Evolutionary conservation across 2,797 vertebrate species (phyloP), one percentile per base, ranked within the genome.

Genomic region (Darevskia nairensis): DNA sequence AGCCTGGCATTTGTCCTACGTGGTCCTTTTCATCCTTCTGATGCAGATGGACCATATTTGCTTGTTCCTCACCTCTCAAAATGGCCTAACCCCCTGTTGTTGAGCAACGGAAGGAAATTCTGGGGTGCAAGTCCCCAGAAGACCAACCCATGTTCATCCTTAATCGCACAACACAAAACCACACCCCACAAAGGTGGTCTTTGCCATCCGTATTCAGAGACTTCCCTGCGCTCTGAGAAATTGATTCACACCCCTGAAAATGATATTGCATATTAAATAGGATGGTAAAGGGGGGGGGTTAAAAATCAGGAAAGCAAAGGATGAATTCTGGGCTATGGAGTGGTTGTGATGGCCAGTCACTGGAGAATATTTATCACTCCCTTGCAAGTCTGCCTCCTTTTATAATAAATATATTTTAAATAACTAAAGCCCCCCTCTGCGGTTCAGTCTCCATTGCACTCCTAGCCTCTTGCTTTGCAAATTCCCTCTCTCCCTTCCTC

Each of bases 341-440:
- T 55, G 50, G 50, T 27, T 89, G 87, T 87, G 92, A 91, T 84
- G 89, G 71, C 0, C 0, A 85, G 68, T 89, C 39, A 23, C 46
- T 91, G 82, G 93, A 94, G 91, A 89, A 86, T 93, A 94, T 96
- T 93, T 92, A 93, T 82, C 79, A 88, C 89, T 89, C 89, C 89
- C 76, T 84, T 9, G 21, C 0, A 0, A 1, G 91, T 92, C 92
- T 95, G 90, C 94, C 95, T 95, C 91, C 93, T 95, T 93, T 95
- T 90, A 94, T 94, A 91, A 94, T 90, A 95, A 94, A 94, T 68
- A 90, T 92, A 89, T 95, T 96, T 96, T 93, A 94, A 89, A 88
- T 86, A 82, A 90, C 80, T 44, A 44, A 80, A 64, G 32, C 80
- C 75, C 92, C 86, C 86, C 91, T 86, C 89, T 79, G 84, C 78